Evolutionary conservation across 37 sponge, comb jelly and placozoan genomes (phyloP), one percentile per base, ranked within the genome.

Genomic region (Spongia lamella): DNA sequence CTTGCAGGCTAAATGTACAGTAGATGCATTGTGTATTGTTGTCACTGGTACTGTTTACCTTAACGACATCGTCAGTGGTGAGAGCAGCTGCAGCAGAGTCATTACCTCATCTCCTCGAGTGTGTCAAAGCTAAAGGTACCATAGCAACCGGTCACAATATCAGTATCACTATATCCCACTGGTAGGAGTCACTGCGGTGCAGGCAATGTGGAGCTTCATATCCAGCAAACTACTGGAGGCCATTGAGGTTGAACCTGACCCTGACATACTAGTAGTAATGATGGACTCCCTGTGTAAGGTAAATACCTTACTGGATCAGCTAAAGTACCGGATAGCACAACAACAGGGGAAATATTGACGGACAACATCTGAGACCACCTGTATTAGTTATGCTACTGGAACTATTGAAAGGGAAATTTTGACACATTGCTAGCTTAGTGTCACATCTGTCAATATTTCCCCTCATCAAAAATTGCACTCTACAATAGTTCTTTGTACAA

Each of bases 51-150:
- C n/a, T n/a, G n/a, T n/a, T n/a, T n/a, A n/a, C n/a, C n/a, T n/a
- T n/a, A n/a, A n/a, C n/a, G n/a, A n/a, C n/a, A 51, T n/a, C n/a
- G n/a, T 43, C 9, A 43, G 47, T 92, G 80, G 91, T 96, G 7
- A 75, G 99, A 75, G 86, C 88, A 40, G 91, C 94, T 53, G 99
- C 99, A 33, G 96, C 96, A 24, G 96, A 98, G 64, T 90, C 87
- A 17, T 81, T 98, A 25, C 99, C 99, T 14, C 64, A 84, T 63
- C 91, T 98, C 33, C 78, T 98, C 53, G 88, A 90, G 51, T 88
- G 93, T 63, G 91, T 93, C 37, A 82, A 85, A 58, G 64, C 32
- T 65, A 95, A 97, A 80, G 91, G 95, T 87, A 32, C 54, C 55
- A 3, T n/a, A 30, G n/a, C n/a, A n/a, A n/a, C n/a, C n/a, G n/a